Evolutionary conservation across 2,113 vertebrate genomes (phyloP).

Genomic region (Montifringilla adamsi): DNA sequence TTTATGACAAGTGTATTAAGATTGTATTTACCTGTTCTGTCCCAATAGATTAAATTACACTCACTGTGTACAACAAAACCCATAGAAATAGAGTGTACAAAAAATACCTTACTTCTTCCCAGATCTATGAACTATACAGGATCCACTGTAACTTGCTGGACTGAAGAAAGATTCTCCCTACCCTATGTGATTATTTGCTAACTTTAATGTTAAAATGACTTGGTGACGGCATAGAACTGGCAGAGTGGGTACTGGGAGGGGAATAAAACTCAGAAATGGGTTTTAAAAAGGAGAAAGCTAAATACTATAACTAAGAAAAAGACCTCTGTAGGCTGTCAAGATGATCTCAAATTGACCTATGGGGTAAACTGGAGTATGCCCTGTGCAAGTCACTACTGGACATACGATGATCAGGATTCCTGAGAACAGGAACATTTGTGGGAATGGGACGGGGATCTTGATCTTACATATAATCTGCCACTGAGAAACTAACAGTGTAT

Average conservation of each 20-base stretch:
- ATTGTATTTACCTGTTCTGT: neutral
- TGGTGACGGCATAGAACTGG: neutral
- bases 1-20: neutral
- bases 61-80: neutral
- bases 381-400: neutral
- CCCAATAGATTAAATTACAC: neutral
- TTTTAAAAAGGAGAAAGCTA: neutral
- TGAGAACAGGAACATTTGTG: neutral
- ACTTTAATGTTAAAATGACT: neutral
- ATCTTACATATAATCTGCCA: neutral
- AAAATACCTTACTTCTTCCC: neutral
- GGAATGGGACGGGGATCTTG: neutral
- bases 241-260: neutral
- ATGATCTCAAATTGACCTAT: neutral
- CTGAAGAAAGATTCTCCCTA: neutral
- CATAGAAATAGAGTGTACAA: neutral
- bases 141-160: neutral
- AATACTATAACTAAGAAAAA: neutral
- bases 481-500: neutral
- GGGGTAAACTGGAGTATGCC: neutral
- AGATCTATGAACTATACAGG: neutral
- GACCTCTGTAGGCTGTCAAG: neutral
- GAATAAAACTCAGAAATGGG: neutral
- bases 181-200: neutral
- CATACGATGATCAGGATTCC: neutral